Conservation (phyloP, 2,888 invertebrate species). For the Augiades crinisus region DNA sequence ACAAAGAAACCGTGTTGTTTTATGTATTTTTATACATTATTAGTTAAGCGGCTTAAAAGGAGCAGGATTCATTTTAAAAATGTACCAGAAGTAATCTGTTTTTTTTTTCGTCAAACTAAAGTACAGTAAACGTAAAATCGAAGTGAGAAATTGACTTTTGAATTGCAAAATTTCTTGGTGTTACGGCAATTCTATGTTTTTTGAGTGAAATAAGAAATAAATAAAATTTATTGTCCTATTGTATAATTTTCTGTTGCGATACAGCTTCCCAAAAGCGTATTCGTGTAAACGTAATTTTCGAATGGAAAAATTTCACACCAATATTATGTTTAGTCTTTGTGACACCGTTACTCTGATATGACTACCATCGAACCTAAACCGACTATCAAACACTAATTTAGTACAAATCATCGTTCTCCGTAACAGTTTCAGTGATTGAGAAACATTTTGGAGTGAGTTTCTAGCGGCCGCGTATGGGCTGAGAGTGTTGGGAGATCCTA, state of each 20-base stretch:
- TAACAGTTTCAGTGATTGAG: not conserved
- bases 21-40: no score
- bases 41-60: no score
- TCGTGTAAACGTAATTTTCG: not conserved
- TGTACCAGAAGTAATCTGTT: no score
- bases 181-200: no score
- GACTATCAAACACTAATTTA: not conserved
- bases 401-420: not conserved
- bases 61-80: no score
- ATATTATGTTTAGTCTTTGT: conserved; percentile 4
- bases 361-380: not conserved
- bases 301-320: not conserved
- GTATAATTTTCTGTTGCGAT: not conserved
- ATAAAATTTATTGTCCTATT: not conserved
- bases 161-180: no score
- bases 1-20: no score
- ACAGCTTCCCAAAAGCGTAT: not conserved
- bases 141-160: no score
- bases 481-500: not conserved
- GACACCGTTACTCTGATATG: not conserved
- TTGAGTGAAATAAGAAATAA: no score
- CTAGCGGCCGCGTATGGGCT: not conserved
- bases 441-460: not conserved
- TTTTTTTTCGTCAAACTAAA: no score
- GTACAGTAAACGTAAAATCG: no score